Evolutionary conservation across 2,888 invertebrate genomes (phyloP).

Genomic region (Sicus ferrugineus): DNA sequence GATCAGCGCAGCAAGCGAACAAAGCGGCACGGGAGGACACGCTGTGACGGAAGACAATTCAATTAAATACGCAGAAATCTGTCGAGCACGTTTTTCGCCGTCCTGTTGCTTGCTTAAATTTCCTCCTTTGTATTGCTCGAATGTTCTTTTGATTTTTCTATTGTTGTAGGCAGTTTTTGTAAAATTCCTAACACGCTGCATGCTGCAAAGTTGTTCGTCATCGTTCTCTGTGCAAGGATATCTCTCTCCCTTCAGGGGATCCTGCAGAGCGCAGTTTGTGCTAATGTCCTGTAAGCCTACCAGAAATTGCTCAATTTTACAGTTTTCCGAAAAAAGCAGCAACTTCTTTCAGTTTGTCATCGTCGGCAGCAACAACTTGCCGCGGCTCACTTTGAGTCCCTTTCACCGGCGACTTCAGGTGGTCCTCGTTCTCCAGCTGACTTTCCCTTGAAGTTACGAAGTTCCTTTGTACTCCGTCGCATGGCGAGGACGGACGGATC

Average conservation of each 20-base stretch:
- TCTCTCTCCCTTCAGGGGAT: neutral
- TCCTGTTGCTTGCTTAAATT: neutral
- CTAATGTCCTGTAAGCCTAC: slow-evolving; percentile 30
- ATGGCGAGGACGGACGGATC: too few species aligned
- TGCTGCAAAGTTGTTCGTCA: slow-evolving; percentile 55
- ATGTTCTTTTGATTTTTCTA: neutral
- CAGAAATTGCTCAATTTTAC: slow-evolving; percentile 30
- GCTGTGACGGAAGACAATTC: slow-evolving; percentile 29
- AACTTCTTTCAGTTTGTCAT: neutral
- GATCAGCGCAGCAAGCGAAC: neutral
- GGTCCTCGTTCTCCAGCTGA: slow-evolving; percentile 15
- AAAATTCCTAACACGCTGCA: slow-evolving; percentile 45
- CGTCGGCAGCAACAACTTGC: neutral
- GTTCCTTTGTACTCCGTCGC: too few species aligned
- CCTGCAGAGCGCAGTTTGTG: slow-evolving; percentile 23
- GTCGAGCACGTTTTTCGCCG: slow-evolving; percentile 4
- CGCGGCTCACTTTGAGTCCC: slow-evolving; percentile 23
- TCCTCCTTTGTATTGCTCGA: neutral
- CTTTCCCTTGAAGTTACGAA: neutral
- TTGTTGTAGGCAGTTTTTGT: neutral
- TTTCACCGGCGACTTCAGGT: neutral
- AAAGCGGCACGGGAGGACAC: slow-evolving; percentile 7
- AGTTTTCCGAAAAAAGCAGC: neutral
- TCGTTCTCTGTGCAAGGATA: slow-evolving; percentile 33
- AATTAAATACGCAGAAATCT: slow-evolving; percentile 34